phyloP scores from a whole-genome alignment of 2,888 invertebrate species.

The Coleophora flavipennella region DNA sequence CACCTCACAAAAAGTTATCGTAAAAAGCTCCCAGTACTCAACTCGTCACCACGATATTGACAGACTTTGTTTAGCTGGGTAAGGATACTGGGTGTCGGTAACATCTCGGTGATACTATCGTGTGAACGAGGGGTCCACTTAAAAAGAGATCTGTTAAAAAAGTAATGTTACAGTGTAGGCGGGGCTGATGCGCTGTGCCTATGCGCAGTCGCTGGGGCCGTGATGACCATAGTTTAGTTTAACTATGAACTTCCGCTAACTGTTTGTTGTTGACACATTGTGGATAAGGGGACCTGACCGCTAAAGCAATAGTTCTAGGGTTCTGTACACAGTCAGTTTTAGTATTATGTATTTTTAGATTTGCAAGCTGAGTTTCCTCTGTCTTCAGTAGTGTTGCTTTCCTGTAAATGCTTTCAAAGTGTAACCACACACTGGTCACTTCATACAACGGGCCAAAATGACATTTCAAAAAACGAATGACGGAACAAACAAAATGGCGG shows the following conservation, averaged over 20 bases:
- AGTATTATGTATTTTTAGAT: too few relatives aligned
- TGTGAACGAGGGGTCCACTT: conserved; percentile 51
- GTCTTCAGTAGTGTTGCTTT: too few relatives aligned
- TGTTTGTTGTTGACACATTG: conserved; percentile 34
- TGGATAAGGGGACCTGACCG: neutral
- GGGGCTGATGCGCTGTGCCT: conserved; percentile 35
- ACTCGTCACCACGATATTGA: conserved; percentile 21
- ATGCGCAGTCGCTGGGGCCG: conserved; percentile 31
- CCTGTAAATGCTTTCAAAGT: too few relatives aligned
- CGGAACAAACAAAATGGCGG: too few relatives aligned
- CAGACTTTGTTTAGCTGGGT: conserved; percentile 35
- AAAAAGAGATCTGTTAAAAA: conserved; percentile 46
- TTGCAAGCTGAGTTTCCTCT: too few relatives aligned
- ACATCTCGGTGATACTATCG: conserved; percentile 24
- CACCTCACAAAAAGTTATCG: neutral
- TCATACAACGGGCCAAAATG: too few relatives aligned
- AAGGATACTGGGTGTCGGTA: conserved; percentile 39
- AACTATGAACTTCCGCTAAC: conserved; percentile 63
- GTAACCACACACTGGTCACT: too few relatives aligned
- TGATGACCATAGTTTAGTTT: conserved; percentile 61
- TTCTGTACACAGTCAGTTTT: too few relatives aligned
- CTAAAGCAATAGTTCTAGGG: conserved; percentile 1
- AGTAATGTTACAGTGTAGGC: conserved; percentile 37
- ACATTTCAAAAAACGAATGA: too few relatives aligned
- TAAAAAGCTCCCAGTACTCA: conserved; percentile 9